A percentile compares a stretch with the other conserved stretches of the same genome.
Evolutionary conservation across 2,888 invertebrate species (phyloP).

Genomic region (Panzeria rudis): DNA sequence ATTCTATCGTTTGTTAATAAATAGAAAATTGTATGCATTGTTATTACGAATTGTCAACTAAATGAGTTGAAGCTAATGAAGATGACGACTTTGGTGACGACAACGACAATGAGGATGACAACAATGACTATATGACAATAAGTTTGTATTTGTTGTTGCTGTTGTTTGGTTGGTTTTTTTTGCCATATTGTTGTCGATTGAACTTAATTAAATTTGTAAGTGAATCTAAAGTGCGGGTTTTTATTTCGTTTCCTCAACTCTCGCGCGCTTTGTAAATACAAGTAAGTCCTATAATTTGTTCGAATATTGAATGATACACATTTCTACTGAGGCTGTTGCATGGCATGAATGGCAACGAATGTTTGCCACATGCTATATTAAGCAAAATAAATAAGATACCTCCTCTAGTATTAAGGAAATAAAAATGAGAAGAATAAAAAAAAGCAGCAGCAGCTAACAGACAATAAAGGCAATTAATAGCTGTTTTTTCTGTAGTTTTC

Average conservation of each 20-base stretch:
- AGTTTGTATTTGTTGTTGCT: conserved; percentile 22
- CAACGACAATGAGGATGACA: conserved; percentile 44
- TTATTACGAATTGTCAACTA: conserved; percentile 45
- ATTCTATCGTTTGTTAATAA: conserved; percentile 29
- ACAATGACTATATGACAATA: conserved; percentile 57
- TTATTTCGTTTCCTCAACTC: conserved; percentile 42
- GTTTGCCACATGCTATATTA: conserved; percentile 71
- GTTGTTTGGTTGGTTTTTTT: conserved; percentile 77
- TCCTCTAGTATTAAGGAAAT: conserved; percentile 67
- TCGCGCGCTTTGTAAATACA: conserved; percentile 24
- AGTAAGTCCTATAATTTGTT: conserved; percentile 55
- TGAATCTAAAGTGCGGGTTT: conserved; percentile 82
- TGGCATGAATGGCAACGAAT: conserved; percentile 63
- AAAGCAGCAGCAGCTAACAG: conserved; percentile 54
- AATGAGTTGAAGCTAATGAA: conserved; percentile 62
- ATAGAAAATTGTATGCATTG: conserved; percentile 48
- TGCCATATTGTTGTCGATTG: conserved; percentile 78
- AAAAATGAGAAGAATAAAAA: conserved; percentile 28
- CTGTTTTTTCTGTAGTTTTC: conserved; percentile 49
- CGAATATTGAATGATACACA: conserved; percentile 53
- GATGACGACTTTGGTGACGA: conserved; percentile 53
- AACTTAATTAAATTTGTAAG: conserved; percentile 84
- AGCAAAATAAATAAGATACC: conserved; percentile 67
- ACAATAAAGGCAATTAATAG: conserved; percentile 73
- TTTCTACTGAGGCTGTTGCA: conserved; percentile 52